These are phyloP conservation scores for Lycaon pictus DNA, from an alignment of 2,113 vertebrate species.

Conservation along the genomic window DNA sequence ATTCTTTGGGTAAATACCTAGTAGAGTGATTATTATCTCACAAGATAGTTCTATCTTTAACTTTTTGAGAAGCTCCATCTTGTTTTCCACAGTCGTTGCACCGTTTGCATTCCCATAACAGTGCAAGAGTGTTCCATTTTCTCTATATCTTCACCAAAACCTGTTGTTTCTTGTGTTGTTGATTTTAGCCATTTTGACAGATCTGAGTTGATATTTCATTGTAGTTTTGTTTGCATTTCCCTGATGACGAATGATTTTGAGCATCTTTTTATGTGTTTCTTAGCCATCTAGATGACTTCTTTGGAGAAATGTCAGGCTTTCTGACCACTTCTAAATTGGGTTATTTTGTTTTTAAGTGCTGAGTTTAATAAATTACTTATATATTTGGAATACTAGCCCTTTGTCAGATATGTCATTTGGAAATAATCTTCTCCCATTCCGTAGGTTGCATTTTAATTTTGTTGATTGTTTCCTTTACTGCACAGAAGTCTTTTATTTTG, in stretches of 20 bases:
- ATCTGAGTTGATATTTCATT: not conserved
- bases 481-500: not conserved
- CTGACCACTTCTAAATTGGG: not conserved
- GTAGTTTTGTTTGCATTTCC: not conserved
- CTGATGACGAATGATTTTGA: not conserved
- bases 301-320: not conserved
- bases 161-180: not conserved
- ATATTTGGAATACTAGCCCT: not conserved
- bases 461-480: not conserved
- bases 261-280: not conserved
- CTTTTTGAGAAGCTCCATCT: not conserved
- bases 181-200: not conserved
- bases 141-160: not conserved
- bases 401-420: not conserved
- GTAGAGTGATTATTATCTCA: not conserved
- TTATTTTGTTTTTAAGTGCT: not conserved
- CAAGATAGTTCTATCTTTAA: not conserved
- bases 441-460: not conserved
- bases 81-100: not conserved
- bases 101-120: not conserved
- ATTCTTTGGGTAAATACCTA: not conserved
- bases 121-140: not conserved
- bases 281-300: not conserved
- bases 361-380: not conserved
- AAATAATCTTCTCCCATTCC: not conserved